phyloP scores from a whole-genome alignment of 2,888 invertebrate genomes.

The Heliconius aoede region DNA sequence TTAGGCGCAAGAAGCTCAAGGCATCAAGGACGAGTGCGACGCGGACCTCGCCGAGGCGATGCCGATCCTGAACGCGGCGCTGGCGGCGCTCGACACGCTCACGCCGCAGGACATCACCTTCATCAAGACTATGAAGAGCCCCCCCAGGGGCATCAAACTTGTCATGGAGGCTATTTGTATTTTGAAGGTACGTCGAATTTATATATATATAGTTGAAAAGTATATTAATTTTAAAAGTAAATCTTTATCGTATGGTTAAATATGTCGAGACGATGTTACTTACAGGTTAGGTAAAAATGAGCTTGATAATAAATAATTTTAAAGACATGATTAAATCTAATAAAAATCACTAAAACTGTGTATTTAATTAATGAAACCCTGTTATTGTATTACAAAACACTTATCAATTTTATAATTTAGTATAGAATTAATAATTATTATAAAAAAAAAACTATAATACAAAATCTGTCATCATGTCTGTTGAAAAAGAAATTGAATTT shows the following conservation, averaged over 20 bases:
- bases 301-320: neutral
- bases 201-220: no score
- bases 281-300: neutral
- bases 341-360: no score
- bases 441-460: no score
- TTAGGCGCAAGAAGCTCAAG: constrained; percentile 88
- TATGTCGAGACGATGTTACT: neutral
- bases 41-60: constrained; percentile 95
- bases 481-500: no score
- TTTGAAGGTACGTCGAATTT: constrained; percentile 85
- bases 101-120: constrained; percentile 95
- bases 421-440: no score
- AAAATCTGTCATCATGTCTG: no score
- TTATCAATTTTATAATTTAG: no score
- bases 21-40: constrained; percentile 96
- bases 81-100: constrained; percentile 94
- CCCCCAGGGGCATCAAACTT: constrained; percentile 93
- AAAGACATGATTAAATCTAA: no score
- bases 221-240: neutral
- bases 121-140: constrained; percentile 98
- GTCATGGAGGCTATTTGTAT: constrained; percentile 98
- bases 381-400: no score
- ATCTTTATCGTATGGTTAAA: neutral
- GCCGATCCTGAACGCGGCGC: constrained; percentile 93
- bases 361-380: no score